A percentile compares a stretch with the other conserved stretches of the same genome.
Conservation (phyloP, 2,888 invertebrate genomes). For the Lamellibrachia satsuma region DNA sequence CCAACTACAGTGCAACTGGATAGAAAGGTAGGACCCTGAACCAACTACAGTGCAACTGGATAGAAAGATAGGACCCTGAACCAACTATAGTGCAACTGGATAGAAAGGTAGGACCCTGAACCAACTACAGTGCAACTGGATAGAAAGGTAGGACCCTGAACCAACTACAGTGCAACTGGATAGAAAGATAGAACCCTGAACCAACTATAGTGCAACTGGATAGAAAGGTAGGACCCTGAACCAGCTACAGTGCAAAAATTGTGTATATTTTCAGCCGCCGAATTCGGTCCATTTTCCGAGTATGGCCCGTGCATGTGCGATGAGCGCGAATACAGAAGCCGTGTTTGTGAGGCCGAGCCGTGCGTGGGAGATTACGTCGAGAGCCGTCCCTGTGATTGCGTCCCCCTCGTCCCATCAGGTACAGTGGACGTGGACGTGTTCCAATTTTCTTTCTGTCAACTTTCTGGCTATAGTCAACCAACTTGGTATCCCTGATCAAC, state of each 20-base stretch:
- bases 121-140: no score
- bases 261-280: neutral
- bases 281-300: neutral
- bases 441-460: neutral
- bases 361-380: neutral
- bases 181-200: no score
- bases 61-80: no score
- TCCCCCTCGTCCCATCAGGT: neutral
- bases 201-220: no score
- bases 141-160: no score
- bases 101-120: no score
- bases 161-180: no score
- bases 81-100: no score
- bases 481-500: no score
- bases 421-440: neutral
- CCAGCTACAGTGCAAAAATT: neutral
- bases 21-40: no score
- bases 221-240: neutral
- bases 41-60: no score
- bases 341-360: conserved; percentile 20
- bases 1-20: no score
- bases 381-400: neutral
- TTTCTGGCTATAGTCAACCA: neutral
- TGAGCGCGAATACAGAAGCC: neutral
- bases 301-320: conserved; percentile 19